Evolutionary conservation across 1,140 invertebrate species (phyloP).

Genomic region (Solenopsis fugax): DNA sequence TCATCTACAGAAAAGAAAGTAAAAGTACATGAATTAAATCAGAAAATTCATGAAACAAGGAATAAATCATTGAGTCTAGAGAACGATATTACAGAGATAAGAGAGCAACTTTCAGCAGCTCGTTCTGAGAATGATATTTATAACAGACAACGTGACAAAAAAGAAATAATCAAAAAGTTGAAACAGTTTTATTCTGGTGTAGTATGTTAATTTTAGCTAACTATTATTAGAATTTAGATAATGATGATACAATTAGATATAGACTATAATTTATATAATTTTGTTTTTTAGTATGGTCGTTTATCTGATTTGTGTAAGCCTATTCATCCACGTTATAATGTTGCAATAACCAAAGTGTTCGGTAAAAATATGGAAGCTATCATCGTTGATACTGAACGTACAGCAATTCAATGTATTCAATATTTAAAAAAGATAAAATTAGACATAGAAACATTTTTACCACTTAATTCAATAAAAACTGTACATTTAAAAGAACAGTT

Average conservation of each 20-base stretch:
- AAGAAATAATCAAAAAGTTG: constrained; percentile 98
- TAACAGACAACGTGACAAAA: constrained; percentile 96
- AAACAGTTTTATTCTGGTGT: constrained; percentile 97
- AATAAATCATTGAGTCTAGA: constrained; percentile 92
- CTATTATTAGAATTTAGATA: neutral
- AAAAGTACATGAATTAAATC: constrained; percentile 89
- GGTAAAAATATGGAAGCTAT: constrained; percentile 99
- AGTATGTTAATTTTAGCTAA: constrained; percentile 85
- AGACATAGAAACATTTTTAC: constrained; percentile 98
- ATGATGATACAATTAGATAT: neutral
- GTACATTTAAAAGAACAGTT: constrained; percentile 92
- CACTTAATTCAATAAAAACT: constrained; percentile 96
- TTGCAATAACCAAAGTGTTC: constrained; percentile 98
- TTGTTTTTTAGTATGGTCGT: constrained; percentile 92
- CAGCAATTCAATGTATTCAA: constrained; percentile 96
- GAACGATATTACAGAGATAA: constrained; percentile 92
- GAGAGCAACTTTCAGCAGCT: constrained; percentile 95
- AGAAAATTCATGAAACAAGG: constrained; percentile 92
- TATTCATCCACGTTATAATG: constrained; percentile 96
- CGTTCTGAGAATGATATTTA: constrained; percentile 97
- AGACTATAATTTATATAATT: constrained; percentile 34
- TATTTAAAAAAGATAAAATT: constrained; percentile 98
- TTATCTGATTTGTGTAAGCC: constrained; percentile 99
- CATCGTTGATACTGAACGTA: constrained; percentile 98
- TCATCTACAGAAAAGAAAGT: constrained; percentile 91